phyloP scores from a whole-genome alignment of 2,797 vertebrate species.

The Prionace glauca region DNA sequence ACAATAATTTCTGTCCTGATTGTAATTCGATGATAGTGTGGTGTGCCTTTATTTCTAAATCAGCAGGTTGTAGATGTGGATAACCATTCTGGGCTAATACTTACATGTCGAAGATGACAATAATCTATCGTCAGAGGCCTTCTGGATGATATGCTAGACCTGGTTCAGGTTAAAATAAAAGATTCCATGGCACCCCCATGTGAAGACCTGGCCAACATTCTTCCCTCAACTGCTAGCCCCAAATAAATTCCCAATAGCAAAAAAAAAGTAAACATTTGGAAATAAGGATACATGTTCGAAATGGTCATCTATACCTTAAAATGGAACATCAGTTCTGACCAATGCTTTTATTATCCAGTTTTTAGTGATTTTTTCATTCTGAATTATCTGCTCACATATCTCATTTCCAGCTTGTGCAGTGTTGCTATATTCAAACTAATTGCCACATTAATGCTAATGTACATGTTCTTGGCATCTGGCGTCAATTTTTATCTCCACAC shows the following conservation, averaged over 20 bases:
- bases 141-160: background rate
- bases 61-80: background rate
- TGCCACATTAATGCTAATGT: background rate
- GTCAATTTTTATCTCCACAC: background rate
- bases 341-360: no score
- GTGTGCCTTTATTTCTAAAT: background rate
- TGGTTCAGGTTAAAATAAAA: background rate
- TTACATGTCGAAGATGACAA: background rate
- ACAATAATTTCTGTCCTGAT: no score
- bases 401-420: background rate
- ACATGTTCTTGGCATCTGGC: background rate
- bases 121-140: background rate
- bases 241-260: background rate
- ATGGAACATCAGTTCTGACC: no score
- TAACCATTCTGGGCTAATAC: background rate
- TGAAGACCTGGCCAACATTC: background rate
- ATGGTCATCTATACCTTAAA: no score
- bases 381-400: background rate
- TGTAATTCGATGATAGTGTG: background rate
- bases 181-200: background rate
- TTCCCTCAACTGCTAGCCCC: background rate
- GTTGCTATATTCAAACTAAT: background rate
- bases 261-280: no score
- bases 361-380: no score
- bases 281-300: no score